Evolutionary conservation across 1,140 invertebrate genomes (phyloP).

Genomic region (Brachionus asplanchnoidis): DNA sequence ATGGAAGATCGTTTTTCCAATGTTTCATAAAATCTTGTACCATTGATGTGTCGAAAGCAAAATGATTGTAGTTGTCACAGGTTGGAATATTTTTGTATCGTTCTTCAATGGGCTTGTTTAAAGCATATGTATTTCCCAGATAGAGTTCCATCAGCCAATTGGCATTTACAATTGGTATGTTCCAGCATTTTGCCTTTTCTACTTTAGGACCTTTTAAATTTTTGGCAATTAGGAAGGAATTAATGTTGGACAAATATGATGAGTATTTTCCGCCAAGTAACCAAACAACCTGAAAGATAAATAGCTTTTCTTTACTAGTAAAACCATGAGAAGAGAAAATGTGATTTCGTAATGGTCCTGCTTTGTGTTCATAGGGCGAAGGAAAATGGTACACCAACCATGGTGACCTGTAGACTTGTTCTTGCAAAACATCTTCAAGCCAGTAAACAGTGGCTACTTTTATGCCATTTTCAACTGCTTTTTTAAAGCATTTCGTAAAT

Average conservation of each 20-base stretch:
- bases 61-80: conserved; percentile 2
- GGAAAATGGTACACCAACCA: conserved; percentile 39
- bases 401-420: background rate
- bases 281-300: conserved; percentile 12
- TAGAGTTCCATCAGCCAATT: conserved; percentile 37
- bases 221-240: conserved; percentile 3
- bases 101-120: conserved; percentile 7
- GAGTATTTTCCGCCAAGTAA: conserved; percentile 29
- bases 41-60: background rate
- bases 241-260: background rate
- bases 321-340: conserved; percentile 10
- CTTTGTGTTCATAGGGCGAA: background rate
- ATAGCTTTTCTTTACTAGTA: conserved; percentile 12
- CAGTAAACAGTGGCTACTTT: conserved; percentile 20
- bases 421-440: conserved; percentile 38
- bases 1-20: conserved; percentile 14
- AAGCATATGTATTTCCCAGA: conserved; percentile 28
- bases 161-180: conserved; percentile 18
- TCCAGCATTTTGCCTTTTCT: background rate
- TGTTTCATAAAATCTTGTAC: conserved; percentile 1
- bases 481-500: conserved; percentile 12
- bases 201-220: conserved; percentile 12
- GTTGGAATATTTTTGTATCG: conserved; percentile 13
- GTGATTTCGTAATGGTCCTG: background rate
- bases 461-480: background rate